A percentile compares a stretch with the other conserved stretches of the same genome.
phyloP scores from a whole-genome alignment of 2,797 vertebrate species.

The Zenarchopterus dispar region DNA sequence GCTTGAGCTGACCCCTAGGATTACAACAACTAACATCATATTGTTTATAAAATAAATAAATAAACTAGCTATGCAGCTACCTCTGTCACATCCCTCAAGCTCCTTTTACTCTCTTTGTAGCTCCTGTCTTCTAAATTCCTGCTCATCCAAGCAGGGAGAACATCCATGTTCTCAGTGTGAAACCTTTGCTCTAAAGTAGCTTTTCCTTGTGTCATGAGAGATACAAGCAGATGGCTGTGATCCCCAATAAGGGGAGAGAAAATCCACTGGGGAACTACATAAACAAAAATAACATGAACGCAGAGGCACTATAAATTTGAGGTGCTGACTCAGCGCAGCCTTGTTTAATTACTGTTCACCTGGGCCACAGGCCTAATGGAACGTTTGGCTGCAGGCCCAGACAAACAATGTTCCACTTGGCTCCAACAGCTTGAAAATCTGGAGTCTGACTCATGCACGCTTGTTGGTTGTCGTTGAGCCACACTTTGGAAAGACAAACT shows the following conservation, averaged over 20 bases:
- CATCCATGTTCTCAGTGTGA: conserved; percentile 3
- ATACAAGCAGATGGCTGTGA: conserved; percentile 44
- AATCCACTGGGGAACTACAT: conserved; percentile 42
- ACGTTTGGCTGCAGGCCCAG: conserved; percentile 80
- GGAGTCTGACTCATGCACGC: conserved; percentile 54
- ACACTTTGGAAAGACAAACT: conserved; percentile 46
- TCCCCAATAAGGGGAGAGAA: conserved; percentile 19
- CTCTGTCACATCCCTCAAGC: background rate
- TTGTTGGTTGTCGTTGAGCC: conserved; percentile 49
- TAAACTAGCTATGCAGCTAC: background rate
- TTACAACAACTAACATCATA: too few relatives aligned
- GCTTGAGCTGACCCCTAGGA: too few relatives aligned
- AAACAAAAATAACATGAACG: conserved; percentile 70
- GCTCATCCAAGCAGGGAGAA: background rate
- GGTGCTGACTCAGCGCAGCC: conserved; percentile 70
- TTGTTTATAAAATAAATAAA: too few relatives aligned
- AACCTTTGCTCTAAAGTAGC: conserved; percentile 24
- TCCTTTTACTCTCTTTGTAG: background rate
- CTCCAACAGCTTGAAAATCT: conserved; percentile 58
- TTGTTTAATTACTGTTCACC: conserved; percentile 81
- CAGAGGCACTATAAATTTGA: conserved; percentile 56
- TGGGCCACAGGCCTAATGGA: conserved; percentile 84
- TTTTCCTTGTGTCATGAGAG: conserved; percentile 20
- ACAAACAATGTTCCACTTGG: conserved; percentile 76
- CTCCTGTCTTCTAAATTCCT: background rate